Evolutionary conservation across 2,113 vertebrate genomes (phyloP).

Genomic region (Hyperopisus bebe): DNA sequence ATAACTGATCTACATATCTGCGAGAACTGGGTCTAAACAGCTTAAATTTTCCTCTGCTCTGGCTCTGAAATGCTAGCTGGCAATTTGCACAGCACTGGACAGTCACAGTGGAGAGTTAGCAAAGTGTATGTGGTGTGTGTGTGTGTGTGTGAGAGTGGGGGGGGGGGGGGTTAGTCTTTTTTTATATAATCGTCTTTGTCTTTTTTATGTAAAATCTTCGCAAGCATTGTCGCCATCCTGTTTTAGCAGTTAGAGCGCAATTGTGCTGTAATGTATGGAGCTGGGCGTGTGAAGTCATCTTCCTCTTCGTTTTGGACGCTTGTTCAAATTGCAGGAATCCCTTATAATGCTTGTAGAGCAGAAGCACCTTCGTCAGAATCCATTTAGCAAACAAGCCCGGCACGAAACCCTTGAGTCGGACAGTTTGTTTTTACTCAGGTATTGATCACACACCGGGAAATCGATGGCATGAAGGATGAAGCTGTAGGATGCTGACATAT

Average conservation of each 20-base stretch:
- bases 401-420: background rate
- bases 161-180: background rate
- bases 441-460: background rate
- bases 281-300: background rate
- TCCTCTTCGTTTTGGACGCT: background rate
- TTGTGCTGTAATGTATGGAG: background rate
- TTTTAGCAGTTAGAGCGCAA: background rate
- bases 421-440: slow-evolving; percentile 5
- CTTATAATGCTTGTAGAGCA: background rate
- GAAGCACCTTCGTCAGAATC: background rate
- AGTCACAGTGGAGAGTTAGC: background rate
- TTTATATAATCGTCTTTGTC: background rate
- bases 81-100: background rate
- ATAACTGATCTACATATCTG: background rate
- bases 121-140: background rate
- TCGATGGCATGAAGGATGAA: slow-evolving; percentile 7
- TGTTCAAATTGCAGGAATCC: background rate
- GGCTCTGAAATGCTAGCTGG: background rate
- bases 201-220: background rate
- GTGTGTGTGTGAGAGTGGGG: too few relatives aligned
- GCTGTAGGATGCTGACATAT: background rate
- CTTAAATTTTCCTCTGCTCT: background rate
- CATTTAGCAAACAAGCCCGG: background rate
- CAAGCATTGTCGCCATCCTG: background rate
- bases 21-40: background rate